Conservation (phyloP, 2,113 vertebrate genomes). For the Tupaia tana region DNA sequence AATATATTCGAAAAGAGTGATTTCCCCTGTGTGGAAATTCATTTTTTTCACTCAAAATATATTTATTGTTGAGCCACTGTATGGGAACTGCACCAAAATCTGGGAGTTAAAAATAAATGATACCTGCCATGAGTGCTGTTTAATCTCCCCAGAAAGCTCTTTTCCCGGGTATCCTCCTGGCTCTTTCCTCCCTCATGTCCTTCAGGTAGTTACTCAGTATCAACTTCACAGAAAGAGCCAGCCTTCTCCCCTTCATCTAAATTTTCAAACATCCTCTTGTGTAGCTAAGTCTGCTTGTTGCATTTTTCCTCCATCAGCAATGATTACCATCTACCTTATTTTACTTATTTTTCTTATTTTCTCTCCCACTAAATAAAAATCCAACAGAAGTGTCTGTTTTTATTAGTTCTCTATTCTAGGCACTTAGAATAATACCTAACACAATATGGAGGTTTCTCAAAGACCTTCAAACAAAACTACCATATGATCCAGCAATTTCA, state of each 20-base stretch:
- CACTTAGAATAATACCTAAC: background rate
- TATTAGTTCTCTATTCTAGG: background rate
- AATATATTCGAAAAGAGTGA: conserved; percentile 21
- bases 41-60: conserved; percentile 14
- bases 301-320: background rate
- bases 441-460: too few species aligned
- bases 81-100: background rate
- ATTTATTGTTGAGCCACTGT: background rate
- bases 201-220: background rate
- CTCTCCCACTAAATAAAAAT: background rate
- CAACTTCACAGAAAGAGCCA: background rate
- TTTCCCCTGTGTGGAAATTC: background rate
- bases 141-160: background rate
- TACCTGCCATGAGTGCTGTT: background rate
- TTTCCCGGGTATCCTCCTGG: background rate
- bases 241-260: background rate
- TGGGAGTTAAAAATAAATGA: background rate
- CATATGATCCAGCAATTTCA: too few species aligned
- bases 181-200: background rate
- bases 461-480: too few species aligned
- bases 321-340: background rate
- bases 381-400: background rate
- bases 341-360: background rate
- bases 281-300: background rate
- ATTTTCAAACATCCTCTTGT: background rate